Evolutionary conservation across 2,888 invertebrate species (phyloP).

Genomic region (Shargacucullia verbasci): DNA sequence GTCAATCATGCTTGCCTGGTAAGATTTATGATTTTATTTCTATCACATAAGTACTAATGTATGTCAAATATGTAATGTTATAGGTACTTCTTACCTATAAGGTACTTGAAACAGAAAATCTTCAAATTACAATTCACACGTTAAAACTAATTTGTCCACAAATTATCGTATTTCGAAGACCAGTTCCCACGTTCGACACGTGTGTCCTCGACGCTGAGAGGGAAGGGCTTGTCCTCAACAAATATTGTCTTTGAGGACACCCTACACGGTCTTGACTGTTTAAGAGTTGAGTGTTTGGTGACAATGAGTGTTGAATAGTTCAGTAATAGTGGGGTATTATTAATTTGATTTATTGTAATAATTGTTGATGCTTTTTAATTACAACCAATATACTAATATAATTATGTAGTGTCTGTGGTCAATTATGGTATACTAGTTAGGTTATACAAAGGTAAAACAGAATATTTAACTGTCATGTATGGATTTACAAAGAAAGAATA

Average conservation of each 20-base stretch:
- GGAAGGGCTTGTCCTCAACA: constrained; percentile 81
- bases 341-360: constrained; percentile 53
- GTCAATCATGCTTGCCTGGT: too few relatives aligned
- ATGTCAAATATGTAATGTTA: too few relatives aligned
- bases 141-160: constrained; percentile 71
- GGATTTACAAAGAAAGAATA: too few relatives aligned
- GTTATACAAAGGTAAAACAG: too few relatives aligned
- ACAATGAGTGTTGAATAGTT: constrained; percentile 49
- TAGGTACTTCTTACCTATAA: too few relatives aligned
- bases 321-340: constrained; percentile 47
- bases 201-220: constrained; percentile 71
- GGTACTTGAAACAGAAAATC: constrained; percentile 16
- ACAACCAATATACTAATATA: too few relatives aligned
- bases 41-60: too few relatives aligned
- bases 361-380: constrained; percentile 21
- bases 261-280: constrained; percentile 76
- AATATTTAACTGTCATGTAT: too few relatives aligned
- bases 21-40: too few relatives aligned
- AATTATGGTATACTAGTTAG: too few relatives aligned
- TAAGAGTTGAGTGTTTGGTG: constrained; percentile 72
- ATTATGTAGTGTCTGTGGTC: too few relatives aligned
- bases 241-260: constrained; percentile 88
- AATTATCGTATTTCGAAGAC: constrained; percentile 77
- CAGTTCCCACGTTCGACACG: constrained; percentile 82
- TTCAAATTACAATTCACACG: constrained; percentile 67